phyloP scores from a whole-genome alignment of 2,113 vertebrate genomes.

The Paracanthobrama guichenoti region DNA sequence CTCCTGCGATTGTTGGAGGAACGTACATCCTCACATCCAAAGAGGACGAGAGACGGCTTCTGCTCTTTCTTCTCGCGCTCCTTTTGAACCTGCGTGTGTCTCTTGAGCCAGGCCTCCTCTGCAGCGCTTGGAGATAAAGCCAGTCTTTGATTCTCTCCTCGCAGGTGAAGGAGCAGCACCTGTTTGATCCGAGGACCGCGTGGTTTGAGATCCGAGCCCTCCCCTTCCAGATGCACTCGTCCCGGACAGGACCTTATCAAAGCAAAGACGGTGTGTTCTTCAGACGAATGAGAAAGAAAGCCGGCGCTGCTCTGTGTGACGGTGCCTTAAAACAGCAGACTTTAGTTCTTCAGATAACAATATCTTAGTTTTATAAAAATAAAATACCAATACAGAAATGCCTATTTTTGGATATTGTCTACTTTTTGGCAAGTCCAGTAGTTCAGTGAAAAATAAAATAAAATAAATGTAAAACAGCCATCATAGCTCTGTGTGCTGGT shows the following conservation, averaged over 20 bases:
- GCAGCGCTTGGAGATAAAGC: slow-evolving; percentile 47
- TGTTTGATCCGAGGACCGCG: slow-evolving; percentile 48
- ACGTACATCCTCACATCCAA: neutral
- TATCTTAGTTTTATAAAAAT: neutral
- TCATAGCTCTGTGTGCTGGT: too few relatives aligned
- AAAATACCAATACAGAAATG: neutral
- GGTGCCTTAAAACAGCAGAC: neutral
- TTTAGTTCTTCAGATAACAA: neutral
- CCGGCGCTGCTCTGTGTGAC: neutral
- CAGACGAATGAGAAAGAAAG: neutral
- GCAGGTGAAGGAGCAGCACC: slow-evolving; percentile 35
- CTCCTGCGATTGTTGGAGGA: slow-evolving; percentile 2
- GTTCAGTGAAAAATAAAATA: too few relatives aligned
- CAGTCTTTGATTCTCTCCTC: slow-evolving; percentile 55
- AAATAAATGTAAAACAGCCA: too few relatives aligned
- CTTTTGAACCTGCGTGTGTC: slow-evolving; percentile 30
- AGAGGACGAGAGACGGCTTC: neutral
- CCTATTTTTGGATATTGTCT: too few relatives aligned
- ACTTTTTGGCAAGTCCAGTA: too few relatives aligned
- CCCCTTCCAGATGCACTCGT: slow-evolving; percentile 26
- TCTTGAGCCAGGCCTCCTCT: slow-evolving; percentile 30
- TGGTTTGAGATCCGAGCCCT: slow-evolving; percentile 32
- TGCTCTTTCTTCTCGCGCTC: slow-evolving; percentile 23
- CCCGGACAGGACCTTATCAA: slow-evolving; percentile 33
- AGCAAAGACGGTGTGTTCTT: slow-evolving; percentile 24